Conservation (phyloP, 2,888 invertebrate species). For the Halocaridina rubra region DNA sequence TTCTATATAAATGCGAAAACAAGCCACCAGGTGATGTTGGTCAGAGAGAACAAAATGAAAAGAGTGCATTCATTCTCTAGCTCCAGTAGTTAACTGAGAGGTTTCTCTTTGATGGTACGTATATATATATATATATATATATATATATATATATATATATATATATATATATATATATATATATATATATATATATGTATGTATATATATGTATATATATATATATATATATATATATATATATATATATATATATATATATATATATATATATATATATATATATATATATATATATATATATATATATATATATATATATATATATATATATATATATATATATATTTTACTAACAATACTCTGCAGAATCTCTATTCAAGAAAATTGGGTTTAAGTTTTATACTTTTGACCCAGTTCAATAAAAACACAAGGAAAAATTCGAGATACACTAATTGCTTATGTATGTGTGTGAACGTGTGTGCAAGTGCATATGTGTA, state of each 20-base stretch:
- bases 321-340: background rate
- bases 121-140: background rate
- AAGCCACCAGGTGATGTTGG: too few relatives aligned
- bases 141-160: slow-evolving; percentile 43
- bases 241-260: slow-evolving; percentile 21
- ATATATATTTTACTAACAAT: background rate
- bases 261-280: slow-evolving; percentile 12
- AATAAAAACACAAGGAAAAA: too few relatives aligned
- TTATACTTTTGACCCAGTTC: too few relatives aligned
- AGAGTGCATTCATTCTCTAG: too few relatives aligned
- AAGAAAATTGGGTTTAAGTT: too few relatives aligned
- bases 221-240: slow-evolving; percentile 19
- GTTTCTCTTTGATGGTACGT: background rate
- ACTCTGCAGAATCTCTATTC: too few relatives aligned
- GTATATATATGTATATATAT: slow-evolving; percentile 11
- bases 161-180: slow-evolving; percentile 38
- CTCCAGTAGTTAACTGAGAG: too few relatives aligned
- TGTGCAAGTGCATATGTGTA: background rate
- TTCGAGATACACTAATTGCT: too few relatives aligned
- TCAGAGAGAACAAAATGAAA: too few relatives aligned
- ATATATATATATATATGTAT: slow-evolving; percentile 19
- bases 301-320: slow-evolving; percentile 8
- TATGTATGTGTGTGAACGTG: too few relatives aligned
- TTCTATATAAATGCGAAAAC: too few relatives aligned
- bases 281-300: background rate